Conservation (phyloP, 2,113 vertebrate genomes). For the Cairina moschata region DNA sequence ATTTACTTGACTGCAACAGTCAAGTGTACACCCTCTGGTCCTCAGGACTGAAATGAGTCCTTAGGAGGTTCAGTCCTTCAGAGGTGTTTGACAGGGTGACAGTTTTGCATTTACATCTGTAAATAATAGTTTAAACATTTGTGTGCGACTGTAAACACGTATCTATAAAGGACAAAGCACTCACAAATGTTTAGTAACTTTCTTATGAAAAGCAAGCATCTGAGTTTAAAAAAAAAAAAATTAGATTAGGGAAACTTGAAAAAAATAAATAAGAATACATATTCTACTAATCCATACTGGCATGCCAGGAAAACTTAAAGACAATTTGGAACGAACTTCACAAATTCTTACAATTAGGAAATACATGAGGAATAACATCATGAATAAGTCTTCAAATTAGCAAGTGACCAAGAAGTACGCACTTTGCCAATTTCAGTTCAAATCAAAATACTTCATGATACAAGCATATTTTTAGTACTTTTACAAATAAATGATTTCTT, state of each 20-base stretch:
- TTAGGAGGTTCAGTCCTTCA: background rate
- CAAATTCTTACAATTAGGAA: conserved; percentile 67
- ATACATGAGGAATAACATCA: conserved; percentile 70
- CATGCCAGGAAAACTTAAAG: conserved; percentile 68
- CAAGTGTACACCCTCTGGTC: background rate
- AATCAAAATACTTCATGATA: conserved; percentile 63
- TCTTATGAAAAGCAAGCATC: background rate
- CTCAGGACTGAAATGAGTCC: background rate
- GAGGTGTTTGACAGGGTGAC: background rate
- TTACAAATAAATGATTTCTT: conserved; percentile 52
- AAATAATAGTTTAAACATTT: background rate
- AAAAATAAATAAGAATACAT: background rate
- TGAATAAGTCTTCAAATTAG: conserved; percentile 70
- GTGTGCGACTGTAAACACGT: background rate
- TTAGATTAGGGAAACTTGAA: background rate
- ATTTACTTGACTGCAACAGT: conserved; percentile 46
- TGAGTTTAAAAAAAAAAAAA: background rate
- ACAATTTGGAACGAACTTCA: conserved; percentile 68
- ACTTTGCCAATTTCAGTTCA: conserved; percentile 58
- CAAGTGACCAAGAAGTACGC: conserved; percentile 49
- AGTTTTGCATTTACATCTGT: background rate
- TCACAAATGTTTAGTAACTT: background rate
- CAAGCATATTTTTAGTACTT: conserved; percentile 59
- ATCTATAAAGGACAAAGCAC: background rate
- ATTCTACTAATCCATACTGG: conserved; percentile 50